Conservation (phyloP, 2,113 vertebrate species). For the Polypterus bichir region DNA sequence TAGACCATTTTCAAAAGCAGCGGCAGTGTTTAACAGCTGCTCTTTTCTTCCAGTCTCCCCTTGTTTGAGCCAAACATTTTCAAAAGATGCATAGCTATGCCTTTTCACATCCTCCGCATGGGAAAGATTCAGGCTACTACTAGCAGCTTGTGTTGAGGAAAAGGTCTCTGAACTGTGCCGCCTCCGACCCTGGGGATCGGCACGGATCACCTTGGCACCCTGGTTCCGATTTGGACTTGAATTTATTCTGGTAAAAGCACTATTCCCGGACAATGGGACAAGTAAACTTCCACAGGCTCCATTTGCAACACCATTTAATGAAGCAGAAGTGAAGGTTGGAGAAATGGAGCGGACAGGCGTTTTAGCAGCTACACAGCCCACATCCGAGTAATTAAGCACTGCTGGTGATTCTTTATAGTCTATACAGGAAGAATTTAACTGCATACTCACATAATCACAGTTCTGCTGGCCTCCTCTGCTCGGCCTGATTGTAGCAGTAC, state of each 20-base stretch:
- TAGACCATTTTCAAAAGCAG: constrained; percentile 52
- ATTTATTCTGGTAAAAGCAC: constrained; percentile 60
- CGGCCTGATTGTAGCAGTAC: constrained; percentile 5
- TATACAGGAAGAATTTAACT: constrained; percentile 33
- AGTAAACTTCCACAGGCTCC: constrained; percentile 14
- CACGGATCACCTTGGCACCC: constrained; percentile 70
- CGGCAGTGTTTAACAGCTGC: constrained; percentile 19
- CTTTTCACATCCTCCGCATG: constrained; percentile 53
- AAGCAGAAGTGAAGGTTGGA: constrained; percentile 10
- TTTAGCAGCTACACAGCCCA: constrained; percentile 30
- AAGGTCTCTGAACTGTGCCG: constrained; percentile 73
- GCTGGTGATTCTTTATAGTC: constrained; percentile 28
- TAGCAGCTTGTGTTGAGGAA: constrained; percentile 41
- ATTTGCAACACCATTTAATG: constrained; percentile 3
- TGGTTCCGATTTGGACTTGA: constrained; percentile 53
- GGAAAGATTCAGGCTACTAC: constrained; percentile 20
- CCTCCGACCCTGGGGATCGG: constrained; percentile 60
- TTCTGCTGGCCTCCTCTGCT: constrained; percentile 21
- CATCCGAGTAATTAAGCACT: constrained; percentile 40
- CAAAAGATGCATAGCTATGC: constrained; percentile 72
- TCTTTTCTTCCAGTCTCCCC: constrained; percentile 30
- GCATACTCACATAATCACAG: constrained; percentile 61
- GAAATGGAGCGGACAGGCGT: constrained; percentile 13
- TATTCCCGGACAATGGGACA: constrained; percentile 29
- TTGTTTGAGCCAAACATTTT: constrained; percentile 67